Conservation (phyloP, 2,888 invertebrate genomes). For the Cacoxenus indagator region DNA sequence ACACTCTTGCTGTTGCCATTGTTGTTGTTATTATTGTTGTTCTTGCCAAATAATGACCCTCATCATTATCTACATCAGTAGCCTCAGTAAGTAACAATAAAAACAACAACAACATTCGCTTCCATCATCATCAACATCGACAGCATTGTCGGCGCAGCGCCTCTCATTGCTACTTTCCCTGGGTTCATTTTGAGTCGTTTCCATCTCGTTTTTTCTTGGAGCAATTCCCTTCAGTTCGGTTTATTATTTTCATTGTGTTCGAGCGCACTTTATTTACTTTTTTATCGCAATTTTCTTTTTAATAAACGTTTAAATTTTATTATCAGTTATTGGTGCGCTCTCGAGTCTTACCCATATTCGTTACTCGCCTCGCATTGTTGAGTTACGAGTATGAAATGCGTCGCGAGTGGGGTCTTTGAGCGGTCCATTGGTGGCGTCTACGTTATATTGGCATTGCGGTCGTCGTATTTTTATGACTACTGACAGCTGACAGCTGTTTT, state of each 20-base stretch:
- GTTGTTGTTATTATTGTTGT: background rate
- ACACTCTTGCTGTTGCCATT: background rate
- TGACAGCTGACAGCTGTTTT: background rate
- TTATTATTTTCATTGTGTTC: background rate
- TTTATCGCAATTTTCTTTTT: conserved; percentile 4
- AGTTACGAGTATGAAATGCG: too few species aligned
- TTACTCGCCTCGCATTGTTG: background rate
- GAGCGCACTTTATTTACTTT: background rate
- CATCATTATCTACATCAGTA: background rate
- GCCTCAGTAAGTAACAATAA: background rate
- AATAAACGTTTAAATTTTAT: conserved; percentile 10
- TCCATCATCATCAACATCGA: background rate
- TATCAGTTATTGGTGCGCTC: background rate
- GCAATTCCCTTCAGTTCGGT: background rate
- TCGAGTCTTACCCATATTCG: background rate
- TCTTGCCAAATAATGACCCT: background rate
- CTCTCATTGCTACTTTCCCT: too few species aligned
- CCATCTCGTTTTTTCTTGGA: too few species aligned
- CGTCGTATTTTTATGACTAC: background rate
- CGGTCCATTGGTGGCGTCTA: too few species aligned
- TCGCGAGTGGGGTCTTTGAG: too few species aligned
- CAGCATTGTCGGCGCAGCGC: background rate
- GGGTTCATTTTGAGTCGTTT: too few species aligned
- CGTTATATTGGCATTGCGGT: background rate
- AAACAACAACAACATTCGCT: background rate